Conservation (phyloP, 2,888 invertebrate species). For the Embidobia sp. region DNA sequence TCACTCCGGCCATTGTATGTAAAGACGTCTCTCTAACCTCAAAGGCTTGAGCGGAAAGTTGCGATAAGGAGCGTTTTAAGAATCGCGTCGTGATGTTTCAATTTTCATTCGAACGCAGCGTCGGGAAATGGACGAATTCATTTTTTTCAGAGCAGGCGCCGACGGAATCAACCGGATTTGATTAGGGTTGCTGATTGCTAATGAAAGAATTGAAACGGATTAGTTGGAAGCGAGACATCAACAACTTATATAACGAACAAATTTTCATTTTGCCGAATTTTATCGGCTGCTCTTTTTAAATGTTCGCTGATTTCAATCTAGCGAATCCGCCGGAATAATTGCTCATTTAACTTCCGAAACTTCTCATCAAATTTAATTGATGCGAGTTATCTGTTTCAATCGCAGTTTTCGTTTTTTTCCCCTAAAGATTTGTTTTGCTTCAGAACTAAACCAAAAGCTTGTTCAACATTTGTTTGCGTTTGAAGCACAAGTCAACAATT, state of each 20-base stretch:
- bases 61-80: too few relatives aligned
- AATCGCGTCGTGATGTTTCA: slow-evolving; percentile 1
- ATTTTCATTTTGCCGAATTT: slow-evolving; percentile 25
- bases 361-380: slow-evolving; percentile 33
- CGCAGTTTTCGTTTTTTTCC: too few relatives aligned
- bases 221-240: too few relatives aligned
- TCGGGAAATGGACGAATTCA: background rate
- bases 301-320: slow-evolving; percentile 21
- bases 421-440: too few relatives aligned
- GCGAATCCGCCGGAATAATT: slow-evolving; percentile 35
- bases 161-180: too few relatives aligned
- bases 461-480: too few relatives aligned
- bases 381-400: slow-evolving; percentile 28
- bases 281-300: slow-evolving; percentile 14
- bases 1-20: slow-evolving; percentile 33
- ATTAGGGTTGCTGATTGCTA: slow-evolving; percentile 7
- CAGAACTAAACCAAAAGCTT: too few relatives aligned
- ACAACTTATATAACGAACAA: slow-evolving; percentile 23
- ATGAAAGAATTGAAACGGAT: too few relatives aligned
- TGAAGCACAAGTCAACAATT: too few relatives aligned
- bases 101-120: background rate
- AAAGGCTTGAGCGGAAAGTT: slow-evolving; percentile 8
- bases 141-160: too few relatives aligned
- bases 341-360: slow-evolving; percentile 45
- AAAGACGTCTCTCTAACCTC: slow-evolving; percentile 28